Base-by-base conservation (phyloP, 1,140 invertebrate genomes). In the Triops cancriformis region DNA sequence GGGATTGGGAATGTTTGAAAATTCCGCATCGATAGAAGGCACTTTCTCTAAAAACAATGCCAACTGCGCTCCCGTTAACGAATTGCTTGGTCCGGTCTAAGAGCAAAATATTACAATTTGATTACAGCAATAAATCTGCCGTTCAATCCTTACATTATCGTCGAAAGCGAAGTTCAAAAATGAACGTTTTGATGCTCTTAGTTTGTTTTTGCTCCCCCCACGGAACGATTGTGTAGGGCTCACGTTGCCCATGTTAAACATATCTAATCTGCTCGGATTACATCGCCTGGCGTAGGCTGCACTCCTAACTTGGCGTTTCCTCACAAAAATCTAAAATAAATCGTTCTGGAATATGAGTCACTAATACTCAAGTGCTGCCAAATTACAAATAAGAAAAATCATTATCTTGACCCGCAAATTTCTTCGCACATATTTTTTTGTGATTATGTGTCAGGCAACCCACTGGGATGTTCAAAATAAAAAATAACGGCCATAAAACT, bases 131-230 rank as follows among this genome's bases (percentile, higher is more conserved):
- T 43, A 14, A 73, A 42, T 72, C n/a, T 26, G 76, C 4, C 74
- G 43, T 10, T 31, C 2, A 42, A 73, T 42, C 85, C 86, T 87
- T 85, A 94, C 92, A 81, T 93, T 91, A 86, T 96, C 94, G 77
- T 95, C 94, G 84, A 95, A 96, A n/a, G 91, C 93, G 23, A 92
- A 92, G 86, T 96, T 96, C 42, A 94, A 92, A 82, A 95, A 96
- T 73, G 93, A 94, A 37, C 93, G 86, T 82, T 94, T 95, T n/a
- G 93, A 95, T n/a, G 89, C 83, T 23, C 84, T 78, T 26, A 81
- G 75, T 26, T 81, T 81, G 75, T 79, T 87, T 75, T 93, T 76
- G 11, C 87, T 87, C 37, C 87, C 87, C 73, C 89, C 89, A 82
- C 93, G 91, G 77, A 92, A 79, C 42, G 86, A 72, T 7, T 78